Percentiles rank a stretch among this genome's conserved stretches.
Conservation (phyloP, 2,113 vertebrate genomes). For the Corythaeola cristata region DNA sequence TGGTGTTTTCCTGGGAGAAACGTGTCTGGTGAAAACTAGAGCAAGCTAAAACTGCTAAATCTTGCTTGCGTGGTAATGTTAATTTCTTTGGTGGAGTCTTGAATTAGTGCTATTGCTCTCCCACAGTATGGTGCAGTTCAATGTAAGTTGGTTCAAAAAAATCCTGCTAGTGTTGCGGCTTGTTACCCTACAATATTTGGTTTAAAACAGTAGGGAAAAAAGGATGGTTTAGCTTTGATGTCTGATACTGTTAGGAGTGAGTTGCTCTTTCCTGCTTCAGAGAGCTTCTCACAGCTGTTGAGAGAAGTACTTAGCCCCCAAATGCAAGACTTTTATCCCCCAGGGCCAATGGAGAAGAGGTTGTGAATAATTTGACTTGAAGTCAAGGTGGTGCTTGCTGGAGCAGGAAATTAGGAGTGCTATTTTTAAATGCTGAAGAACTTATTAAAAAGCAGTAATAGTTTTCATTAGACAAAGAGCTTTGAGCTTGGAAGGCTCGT, state of each 20-base stretch:
- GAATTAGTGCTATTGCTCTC: not conserved
- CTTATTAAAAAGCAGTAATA: constrained; percentile 70
- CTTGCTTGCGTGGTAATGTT: not conserved
- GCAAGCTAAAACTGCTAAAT: not conserved
- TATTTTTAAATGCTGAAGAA: constrained; percentile 68
- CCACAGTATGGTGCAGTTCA: not conserved
- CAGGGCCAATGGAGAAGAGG: constrained; percentile 53
- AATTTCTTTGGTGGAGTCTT: not conserved
- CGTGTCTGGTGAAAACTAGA: not conserved
- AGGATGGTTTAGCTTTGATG: not conserved
- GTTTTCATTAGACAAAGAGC: constrained; percentile 62
- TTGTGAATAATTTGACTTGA: constrained; percentile 74
- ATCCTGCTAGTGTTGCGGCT: not conserved
- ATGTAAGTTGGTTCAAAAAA: not conserved
- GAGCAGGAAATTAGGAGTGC: constrained; percentile 74
- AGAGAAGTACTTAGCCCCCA: constrained; percentile 65
- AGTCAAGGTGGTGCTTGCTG: constrained; percentile 73
- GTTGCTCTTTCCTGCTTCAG: constrained; percentile 35
- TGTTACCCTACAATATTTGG: not conserved
- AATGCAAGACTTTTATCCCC: constrained; percentile 44
- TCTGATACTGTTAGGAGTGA: constrained; percentile 40
- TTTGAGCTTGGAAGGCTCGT: constrained; percentile 1
- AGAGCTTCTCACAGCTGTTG: constrained; percentile 62
- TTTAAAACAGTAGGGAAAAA: not conserved
- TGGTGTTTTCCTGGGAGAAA: not conserved